Conservation (phyloP, 53 echinoderm and acorn worm species). For the Temnopleurus reevesii region DNA sequence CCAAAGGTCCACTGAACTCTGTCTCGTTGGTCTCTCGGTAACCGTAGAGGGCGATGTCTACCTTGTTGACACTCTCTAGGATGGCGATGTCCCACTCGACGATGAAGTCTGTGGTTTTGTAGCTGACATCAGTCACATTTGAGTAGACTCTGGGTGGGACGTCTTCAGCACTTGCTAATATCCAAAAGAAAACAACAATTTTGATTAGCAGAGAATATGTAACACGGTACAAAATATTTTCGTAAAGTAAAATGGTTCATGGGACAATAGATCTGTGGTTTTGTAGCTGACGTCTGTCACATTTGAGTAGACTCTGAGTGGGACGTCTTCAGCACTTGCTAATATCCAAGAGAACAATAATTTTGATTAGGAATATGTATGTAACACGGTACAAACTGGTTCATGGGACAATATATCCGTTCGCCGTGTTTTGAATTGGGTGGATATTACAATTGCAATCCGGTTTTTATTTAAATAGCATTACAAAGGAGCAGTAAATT, state of each 20-base stretch:
- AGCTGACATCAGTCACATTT: neutral
- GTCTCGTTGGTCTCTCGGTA: conserved; percentile 16
- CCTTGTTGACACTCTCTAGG: conserved; percentile 7
- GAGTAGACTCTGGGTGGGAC: conserved; percentile 2
- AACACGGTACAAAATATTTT: no score
- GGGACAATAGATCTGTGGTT: no score
- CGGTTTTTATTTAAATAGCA: no score
- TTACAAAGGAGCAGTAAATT: no score
- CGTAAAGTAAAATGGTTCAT: no score
- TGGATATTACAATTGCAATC: no score
- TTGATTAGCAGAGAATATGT: no score
- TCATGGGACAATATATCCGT: no score
- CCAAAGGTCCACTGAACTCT: neutral
- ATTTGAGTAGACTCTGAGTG: neutral
- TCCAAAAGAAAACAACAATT: neutral
- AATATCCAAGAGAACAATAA: neutral
- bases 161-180: conserved; percentile 14
- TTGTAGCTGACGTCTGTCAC: neutral
- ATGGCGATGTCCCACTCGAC: conserved; percentile 49
- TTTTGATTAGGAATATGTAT: no score
- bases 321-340: conserved; percentile 33
- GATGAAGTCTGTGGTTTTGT: neutral
- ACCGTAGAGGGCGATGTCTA: conserved; percentile 48
- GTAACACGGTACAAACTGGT: no score
- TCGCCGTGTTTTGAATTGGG: no score